A percentile compares a stretch with the other conserved stretches of the same genome.
Conservation (phyloP, 1,140 invertebrate genomes). For the Zaprionus davidi region DNA sequence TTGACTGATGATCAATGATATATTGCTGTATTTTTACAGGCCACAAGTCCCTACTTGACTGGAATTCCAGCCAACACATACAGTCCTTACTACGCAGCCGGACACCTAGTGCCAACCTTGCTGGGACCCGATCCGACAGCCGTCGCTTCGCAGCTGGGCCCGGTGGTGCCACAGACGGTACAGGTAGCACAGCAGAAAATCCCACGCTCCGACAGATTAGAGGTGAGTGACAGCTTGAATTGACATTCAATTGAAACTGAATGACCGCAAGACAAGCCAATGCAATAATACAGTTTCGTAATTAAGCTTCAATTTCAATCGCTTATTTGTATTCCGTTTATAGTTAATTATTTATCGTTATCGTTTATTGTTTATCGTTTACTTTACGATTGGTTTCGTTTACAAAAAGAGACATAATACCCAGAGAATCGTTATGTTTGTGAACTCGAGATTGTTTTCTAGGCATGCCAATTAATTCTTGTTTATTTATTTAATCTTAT, state of each 20-base stretch:
- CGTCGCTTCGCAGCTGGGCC: constrained; percentile 90
- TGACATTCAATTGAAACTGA: constrained; percentile 19
- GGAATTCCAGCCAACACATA: constrained; percentile 93
- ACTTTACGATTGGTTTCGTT: constrained; percentile 32
- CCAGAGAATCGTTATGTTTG: constrained; percentile 43
- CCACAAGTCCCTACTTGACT: constrained; percentile 94
- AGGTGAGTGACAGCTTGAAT: constrained; percentile 88
- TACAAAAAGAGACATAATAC: constrained; percentile 35
- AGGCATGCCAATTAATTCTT: constrained; percentile 51
- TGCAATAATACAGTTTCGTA: constrained; percentile 19
- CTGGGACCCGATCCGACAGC: constrained; percentile 91
- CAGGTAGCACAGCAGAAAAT: constrained; percentile 94
- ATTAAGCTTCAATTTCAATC: constrained; percentile 30
- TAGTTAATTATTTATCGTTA: constrained; percentile 24
- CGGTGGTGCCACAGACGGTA: constrained; percentile 92
- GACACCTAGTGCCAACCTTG: constrained; percentile 93
- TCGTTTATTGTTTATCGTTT: constrained; percentile 38
- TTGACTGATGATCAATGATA: background rate
- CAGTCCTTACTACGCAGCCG: constrained; percentile 94
- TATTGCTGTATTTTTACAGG: constrained; percentile 85
- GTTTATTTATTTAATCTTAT: constrained; percentile 60
- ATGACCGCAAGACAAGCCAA: constrained; percentile 41
- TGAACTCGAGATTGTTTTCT: constrained; percentile 46
- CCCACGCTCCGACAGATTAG: constrained; percentile 96
- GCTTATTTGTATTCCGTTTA: constrained; percentile 21